Conservation (phyloP, 1,140 invertebrate genomes). For the Pentalonia nigronervosa region DNA sequence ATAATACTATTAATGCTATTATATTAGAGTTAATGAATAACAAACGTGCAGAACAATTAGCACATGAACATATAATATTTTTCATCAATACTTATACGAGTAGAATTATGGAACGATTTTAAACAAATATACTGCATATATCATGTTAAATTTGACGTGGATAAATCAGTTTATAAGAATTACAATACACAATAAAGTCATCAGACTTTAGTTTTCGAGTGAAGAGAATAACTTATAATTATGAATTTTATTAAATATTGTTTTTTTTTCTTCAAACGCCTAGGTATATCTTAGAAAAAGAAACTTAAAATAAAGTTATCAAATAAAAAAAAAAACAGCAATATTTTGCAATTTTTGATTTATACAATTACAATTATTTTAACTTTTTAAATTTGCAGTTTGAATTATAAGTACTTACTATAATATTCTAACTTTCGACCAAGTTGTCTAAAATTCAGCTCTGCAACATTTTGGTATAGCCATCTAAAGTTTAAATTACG, state of each 20-base stretch:
- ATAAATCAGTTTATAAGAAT: not conserved
- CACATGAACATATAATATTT: not conserved
- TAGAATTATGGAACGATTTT: not conserved
- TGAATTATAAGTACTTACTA: not conserved
- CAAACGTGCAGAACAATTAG: not conserved
- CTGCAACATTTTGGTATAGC: not conserved
- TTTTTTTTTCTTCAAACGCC: too few relatives aligned
- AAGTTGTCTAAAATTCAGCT: not conserved
- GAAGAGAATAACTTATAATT: too few relatives aligned
- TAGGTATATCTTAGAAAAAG: too few relatives aligned
- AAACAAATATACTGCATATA: not conserved
- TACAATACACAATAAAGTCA: not conserved
- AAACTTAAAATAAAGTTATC: too few relatives aligned
- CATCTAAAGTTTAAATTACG: not conserved
- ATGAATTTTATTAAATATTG: too few relatives aligned
- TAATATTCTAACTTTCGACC: not conserved
- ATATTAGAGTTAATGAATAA: not conserved
- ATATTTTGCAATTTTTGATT: not conserved
- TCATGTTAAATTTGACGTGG: not conserved
- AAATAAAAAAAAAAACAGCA: too few relatives aligned
- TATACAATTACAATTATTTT: not conserved
- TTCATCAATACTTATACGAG: not conserved
- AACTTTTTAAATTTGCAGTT: not conserved
- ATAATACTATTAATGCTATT: not conserved
- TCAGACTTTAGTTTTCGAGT: too few relatives aligned